A percentile compares a stretch with the other conserved stretches of the same genome.
These are phyloP conservation scores for Acronicta psi DNA, from an alignment of 2,888 invertebrate species.

Conservation along the genomic window DNA sequence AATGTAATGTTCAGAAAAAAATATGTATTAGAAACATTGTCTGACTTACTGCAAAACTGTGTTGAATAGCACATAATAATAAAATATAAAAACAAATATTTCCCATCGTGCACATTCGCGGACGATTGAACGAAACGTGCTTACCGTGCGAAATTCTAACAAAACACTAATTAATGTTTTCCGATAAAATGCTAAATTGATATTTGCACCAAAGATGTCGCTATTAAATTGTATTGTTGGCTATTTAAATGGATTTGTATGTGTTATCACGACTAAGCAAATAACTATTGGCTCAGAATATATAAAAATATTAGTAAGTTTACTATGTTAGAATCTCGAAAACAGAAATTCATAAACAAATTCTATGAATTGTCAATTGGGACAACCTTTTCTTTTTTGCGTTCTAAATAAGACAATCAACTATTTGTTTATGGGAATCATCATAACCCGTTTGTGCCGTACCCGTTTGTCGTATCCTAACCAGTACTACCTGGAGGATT, in stretches of 20 bases:
- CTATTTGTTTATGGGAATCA: too few species aligned
- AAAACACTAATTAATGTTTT: slow-evolving; percentile 45
- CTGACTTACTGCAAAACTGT: slow-evolving; percentile 39
- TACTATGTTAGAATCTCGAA: neutral
- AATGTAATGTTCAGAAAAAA: neutral
- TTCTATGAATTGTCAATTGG: neutral
- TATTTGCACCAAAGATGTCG: slow-evolving; percentile 32
- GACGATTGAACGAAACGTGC: slow-evolving; percentile 8
- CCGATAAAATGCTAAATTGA: slow-evolving; percentile 45
- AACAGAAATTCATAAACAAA: neutral
- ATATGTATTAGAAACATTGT: neutral
- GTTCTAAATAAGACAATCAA: too few species aligned
- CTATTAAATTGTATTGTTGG: slow-evolving; percentile 44
- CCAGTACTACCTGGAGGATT: too few species aligned
- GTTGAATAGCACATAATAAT: slow-evolving; percentile 28
- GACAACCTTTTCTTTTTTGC: too few species aligned
- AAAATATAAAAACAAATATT: slow-evolving; percentile 38
- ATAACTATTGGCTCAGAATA: neutral
- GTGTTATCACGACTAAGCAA: slow-evolving; percentile 19
- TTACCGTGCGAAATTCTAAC: slow-evolving; percentile 43
- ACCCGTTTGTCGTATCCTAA: too few species aligned
- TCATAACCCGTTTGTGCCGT: too few species aligned
- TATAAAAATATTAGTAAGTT: neutral
- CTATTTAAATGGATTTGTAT: slow-evolving; percentile 35
- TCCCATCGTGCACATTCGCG: slow-evolving; percentile 36